Conservation (phyloP, 2,113 vertebrate species). For the Gopherus evgoodei region DNA sequence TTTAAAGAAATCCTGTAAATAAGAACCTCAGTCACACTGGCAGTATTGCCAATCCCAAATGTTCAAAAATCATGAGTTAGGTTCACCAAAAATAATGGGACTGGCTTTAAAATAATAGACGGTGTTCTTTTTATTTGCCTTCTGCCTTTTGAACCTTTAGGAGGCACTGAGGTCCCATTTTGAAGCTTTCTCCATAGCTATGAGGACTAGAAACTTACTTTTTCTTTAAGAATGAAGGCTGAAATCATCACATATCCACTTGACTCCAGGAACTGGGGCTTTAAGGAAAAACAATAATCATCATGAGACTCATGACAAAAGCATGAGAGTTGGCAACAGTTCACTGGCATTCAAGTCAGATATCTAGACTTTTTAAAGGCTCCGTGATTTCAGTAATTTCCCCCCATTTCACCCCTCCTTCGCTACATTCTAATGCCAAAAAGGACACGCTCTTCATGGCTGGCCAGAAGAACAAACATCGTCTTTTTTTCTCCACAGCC, state of each 20-base stretch:
- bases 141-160: background rate
- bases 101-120: background rate
- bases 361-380: background rate
- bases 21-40: background rate
- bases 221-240: too few relatives aligned
- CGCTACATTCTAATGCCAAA: background rate
- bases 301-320: too few relatives aligned
- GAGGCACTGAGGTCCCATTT: background rate
- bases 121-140: background rate
- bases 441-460: background rate
- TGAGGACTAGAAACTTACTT: too few relatives aligned
- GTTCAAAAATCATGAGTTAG: background rate
- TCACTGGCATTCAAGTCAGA: too few relatives aligned
- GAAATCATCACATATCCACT: too few relatives aligned
- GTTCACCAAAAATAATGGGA: background rate
- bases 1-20: background rate
- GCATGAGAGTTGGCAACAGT: too few relatives aligned
- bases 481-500: too few relatives aligned
- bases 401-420: background rate
- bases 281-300: too few relatives aligned
- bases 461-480: background rate
- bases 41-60: background rate
- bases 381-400: fast-evolving
- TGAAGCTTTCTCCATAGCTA: background rate
- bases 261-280: too few relatives aligned